A percentile compares a stretch with the other conserved stretches of the same genome.
These are phyloP conservation scores for Adelognathus sp. DNA, from an alignment of 2,888 invertebrate species.

Conservation along the genomic window DNA sequence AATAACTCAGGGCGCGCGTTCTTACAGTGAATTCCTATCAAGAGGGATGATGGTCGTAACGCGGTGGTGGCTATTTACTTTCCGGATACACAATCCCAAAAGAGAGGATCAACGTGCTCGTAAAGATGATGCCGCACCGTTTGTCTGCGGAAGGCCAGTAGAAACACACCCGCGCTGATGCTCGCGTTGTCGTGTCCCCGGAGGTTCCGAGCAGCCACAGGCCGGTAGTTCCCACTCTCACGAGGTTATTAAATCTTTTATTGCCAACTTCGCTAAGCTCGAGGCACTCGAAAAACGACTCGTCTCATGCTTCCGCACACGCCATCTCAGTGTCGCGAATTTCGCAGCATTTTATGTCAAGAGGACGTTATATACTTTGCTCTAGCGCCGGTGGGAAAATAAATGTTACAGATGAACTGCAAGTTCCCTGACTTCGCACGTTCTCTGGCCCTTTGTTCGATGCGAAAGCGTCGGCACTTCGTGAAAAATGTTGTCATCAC, in stretches of 20 bases:
- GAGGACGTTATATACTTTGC: conserved; percentile 35
- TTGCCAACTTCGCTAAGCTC: conserved; percentile 60
- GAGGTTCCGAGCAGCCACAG: conserved; percentile 12
- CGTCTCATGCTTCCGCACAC: conserved; percentile 32
- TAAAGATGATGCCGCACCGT: not conserved
- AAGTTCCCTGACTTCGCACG: no score
- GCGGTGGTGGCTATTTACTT: conserved; percentile 15
- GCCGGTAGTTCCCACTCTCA: conserved; percentile 55
- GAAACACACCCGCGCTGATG: not conserved
- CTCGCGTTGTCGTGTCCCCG: not conserved
- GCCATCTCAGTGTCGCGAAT: not conserved
- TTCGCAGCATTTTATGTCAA: conserved; percentile 28
- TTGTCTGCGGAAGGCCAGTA: not conserved
- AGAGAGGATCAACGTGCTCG: conserved; percentile 30
- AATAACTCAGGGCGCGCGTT: conserved; percentile 10
- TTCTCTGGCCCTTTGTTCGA: no score
- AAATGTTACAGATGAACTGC: no score
- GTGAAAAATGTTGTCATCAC: no score
- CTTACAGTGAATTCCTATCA: not conserved
- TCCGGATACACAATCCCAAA: conserved; percentile 32
- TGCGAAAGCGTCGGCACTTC: no score
- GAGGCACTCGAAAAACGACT: conserved; percentile 40
- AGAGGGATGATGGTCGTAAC: not conserved
- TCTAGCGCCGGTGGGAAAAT: conserved; percentile 7
- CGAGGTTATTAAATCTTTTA: conserved; percentile 68